These are phyloP conservation scores for Dendrocopos noguchii DNA, from an alignment of 2,113 vertebrate genomes.

Conservation along the genomic window DNA sequence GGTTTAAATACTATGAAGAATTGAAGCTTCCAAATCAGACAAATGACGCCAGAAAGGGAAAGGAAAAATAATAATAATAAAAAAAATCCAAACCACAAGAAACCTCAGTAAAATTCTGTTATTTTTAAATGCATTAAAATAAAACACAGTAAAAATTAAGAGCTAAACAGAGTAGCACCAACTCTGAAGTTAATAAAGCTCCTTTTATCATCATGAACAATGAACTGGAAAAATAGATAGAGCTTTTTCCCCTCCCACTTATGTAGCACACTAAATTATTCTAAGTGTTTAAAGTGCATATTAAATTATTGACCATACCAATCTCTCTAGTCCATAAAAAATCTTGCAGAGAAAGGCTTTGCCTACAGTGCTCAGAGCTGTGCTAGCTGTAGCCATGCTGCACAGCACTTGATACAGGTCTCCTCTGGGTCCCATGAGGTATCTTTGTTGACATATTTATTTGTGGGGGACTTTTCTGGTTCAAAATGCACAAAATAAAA, in stretches of 20 bases:
- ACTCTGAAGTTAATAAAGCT: conserved; percentile 10
- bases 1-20: neutral
- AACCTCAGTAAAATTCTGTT: neutral
- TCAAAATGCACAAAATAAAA: neutral
- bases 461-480: neutral
- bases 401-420: neutral
- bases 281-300: neutral
- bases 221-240: neutral
- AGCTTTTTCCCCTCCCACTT: neutral
- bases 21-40: neutral
- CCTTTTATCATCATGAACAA: neutral
- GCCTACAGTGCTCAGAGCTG: neutral
- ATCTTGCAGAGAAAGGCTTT: neutral
- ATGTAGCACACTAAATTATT: neutral
- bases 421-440: neutral
- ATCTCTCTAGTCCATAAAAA: neutral
- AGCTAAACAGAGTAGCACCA: neutral
- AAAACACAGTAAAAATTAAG: neutral
- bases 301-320: neutral
- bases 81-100: neutral
- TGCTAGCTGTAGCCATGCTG: neutral
- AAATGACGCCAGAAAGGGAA: fast-evolving
- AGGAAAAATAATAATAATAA: fast-evolving
- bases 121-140: neutral
- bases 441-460: neutral